These are phyloP conservation scores for Adoxophyes honmai DNA, from an alignment of 1,140 invertebrate species.

Conservation along the genomic window DNA sequence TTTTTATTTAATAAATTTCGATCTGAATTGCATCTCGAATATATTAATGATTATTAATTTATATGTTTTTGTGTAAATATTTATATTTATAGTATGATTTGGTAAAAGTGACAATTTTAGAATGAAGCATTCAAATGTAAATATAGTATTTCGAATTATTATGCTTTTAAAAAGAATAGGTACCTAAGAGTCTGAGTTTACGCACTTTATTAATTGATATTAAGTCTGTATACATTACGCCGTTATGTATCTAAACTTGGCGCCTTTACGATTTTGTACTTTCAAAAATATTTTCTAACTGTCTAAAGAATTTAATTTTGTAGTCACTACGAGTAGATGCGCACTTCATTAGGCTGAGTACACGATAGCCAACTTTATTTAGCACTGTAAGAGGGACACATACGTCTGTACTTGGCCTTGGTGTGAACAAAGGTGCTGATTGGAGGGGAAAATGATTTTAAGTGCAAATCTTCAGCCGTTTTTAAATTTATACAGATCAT, in stretches of 20 bases:
- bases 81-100: slow-evolving; percentile 11
- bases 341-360: background rate
- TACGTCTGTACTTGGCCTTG: no score
- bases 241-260: background rate
- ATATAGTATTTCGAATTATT: slow-evolving; percentile 41
- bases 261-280: background rate
- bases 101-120: slow-evolving; percentile 26
- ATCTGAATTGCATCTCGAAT: slow-evolving; percentile 12
- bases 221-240: background rate
- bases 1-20: background rate
- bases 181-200: slow-evolving; percentile 5
- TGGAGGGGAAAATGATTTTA: no score
- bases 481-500: no score
- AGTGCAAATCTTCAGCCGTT: no score
- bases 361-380: background rate
- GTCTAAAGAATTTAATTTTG: background rate
- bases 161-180: background rate
- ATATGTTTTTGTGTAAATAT: slow-evolving; percentile 29
- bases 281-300: background rate
- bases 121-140: slow-evolving; percentile 29
- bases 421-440: no score
- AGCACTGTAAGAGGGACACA: no score
- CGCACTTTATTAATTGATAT: background rate
- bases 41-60: slow-evolving; percentile 7
- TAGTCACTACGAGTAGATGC: background rate